These are phyloP conservation scores for Oryctolagus cuniculus DNA, from an alignment of 2,113 vertebrate species.

Conservation along the genomic window mOryCun1.1 NC_091435.1:98161501-98162000, in stretches of 20 bases:
- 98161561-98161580: constrained; percentile 8
- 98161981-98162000: neutral
- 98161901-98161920: neutral
- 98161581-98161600: no score
- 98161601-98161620: no score
- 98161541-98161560: neutral
- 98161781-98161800: no score
- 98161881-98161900: neutral
- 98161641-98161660: no score
- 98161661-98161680: no score
- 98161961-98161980: neutral
- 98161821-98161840: neutral
- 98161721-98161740: no score
- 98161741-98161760: no score
- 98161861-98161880: constrained; percentile 37
- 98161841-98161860: neutral
- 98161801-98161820: no score
- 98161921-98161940: neutral
- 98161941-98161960: constrained; percentile 19
- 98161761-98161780: no score
- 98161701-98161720: no score
- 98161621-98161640: no score
- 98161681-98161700: no score
- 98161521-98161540: neutral
- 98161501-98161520: neutral